Percentiles rank a stretch among this genome's conserved stretches.
phyloP scores from a whole-genome alignment of 37 sponge, comb jelly and placozoan genomes.

The Halichondria panicea region DNA sequence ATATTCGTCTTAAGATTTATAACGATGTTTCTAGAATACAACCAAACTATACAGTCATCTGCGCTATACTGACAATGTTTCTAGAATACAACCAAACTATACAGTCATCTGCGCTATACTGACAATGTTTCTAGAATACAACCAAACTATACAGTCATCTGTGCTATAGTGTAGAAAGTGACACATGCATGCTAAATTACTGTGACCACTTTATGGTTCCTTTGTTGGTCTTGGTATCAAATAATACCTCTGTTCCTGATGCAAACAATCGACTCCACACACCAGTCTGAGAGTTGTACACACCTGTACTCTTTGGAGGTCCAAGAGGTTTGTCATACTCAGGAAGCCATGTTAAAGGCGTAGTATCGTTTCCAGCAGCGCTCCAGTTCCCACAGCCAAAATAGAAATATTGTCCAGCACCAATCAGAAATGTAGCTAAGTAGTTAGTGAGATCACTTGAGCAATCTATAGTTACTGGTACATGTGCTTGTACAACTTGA shows the following conservation, averaged over 20 bases:
- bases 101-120: too few relatives aligned
- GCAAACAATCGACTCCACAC: slow-evolving; percentile 44
- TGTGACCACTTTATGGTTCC: slow-evolving; percentile 55
- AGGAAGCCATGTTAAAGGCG: slow-evolving; percentile 17
- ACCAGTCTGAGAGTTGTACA: slow-evolving; percentile 11
- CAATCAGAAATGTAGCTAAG: slow-evolving; percentile 59
- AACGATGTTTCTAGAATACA: too few relatives aligned
- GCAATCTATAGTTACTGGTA: background rate
- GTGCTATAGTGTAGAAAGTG: too few relatives aligned
- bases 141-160: too few relatives aligned
- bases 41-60: too few relatives aligned
- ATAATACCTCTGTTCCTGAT: slow-evolving; percentile 37
- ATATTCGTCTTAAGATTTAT: too few relatives aligned
- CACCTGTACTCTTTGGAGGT: slow-evolving; percentile 29
- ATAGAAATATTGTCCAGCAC: slow-evolving; percentile 35
- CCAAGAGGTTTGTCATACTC: slow-evolving; percentile 61
- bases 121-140: too few relatives aligned
- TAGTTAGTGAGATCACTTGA: slow-evolving; percentile 28
- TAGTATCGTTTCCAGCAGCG: slow-evolving; percentile 11
- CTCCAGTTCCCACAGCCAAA: slow-evolving; percentile 43
- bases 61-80: too few relatives aligned
- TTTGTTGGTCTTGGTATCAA: slow-evolving; percentile 44
- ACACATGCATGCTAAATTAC: too few relatives aligned
- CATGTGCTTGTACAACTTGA: slow-evolving; percentile 52
- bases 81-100: too few relatives aligned